A percentile compares a stretch with the other conserved stretches of the same genome.
Evolutionary conservation across 2,797 vertebrate genomes (phyloP).

Genomic region (Decapterus maruadsi): DNA sequence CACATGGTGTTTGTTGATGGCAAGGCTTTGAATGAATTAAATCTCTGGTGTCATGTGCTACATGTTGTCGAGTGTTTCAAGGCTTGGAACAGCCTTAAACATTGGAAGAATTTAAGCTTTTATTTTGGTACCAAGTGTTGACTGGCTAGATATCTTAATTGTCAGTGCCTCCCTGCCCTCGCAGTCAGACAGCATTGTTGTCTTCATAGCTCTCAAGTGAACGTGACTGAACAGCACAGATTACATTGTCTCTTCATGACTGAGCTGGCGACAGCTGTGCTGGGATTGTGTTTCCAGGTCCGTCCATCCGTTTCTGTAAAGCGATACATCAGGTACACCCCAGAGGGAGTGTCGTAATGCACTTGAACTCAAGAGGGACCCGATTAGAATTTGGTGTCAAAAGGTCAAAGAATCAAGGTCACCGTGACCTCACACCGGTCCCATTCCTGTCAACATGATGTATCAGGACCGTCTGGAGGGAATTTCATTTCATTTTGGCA

Average conservation of each 20-base stretch:
- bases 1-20: not conserved
- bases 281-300: not conserved
- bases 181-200: conserved; percentile 12
- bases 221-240: not conserved
- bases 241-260: not conserved
- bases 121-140: not conserved
- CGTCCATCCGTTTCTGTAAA: not conserved
- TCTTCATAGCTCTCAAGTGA: not conserved
- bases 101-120: not conserved
- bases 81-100: not conserved
- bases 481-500: not conserved
- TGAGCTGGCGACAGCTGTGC: no score
- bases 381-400: no score
- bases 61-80: not conserved
- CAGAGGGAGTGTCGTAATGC: no score
- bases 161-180: conserved; percentile 5
- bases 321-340: not conserved
- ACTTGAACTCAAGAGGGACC: no score
- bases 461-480: not conserved
- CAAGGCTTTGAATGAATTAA: not conserved
- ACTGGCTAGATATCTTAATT: not conserved
- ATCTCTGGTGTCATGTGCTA: not conserved
- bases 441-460: no score
- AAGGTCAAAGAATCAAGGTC: not conserved
- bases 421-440: not conserved